Conservation (phyloP, 2,797 vertebrate species). For the Artibeus jamaicensis region DNA sequence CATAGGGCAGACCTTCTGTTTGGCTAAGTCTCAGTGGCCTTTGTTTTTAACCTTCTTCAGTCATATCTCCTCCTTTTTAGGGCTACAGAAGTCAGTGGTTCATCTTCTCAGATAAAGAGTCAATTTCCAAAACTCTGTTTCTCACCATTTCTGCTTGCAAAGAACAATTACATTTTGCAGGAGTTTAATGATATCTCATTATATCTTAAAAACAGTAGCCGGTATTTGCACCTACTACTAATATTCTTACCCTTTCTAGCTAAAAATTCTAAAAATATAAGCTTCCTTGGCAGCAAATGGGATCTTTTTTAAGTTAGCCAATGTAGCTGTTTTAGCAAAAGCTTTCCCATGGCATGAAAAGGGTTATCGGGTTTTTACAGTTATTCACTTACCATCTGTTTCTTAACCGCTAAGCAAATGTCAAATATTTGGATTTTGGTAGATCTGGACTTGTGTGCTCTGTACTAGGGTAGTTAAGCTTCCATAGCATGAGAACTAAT, state of each 20-base stretch:
- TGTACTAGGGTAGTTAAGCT: background rate
- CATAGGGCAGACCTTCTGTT: too few species aligned
- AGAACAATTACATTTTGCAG: background rate
- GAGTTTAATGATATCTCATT: background rate
- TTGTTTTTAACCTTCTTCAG: background rate
- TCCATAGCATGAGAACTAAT: background rate
- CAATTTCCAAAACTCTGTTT: background rate
- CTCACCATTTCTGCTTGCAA: background rate
- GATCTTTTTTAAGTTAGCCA: background rate
- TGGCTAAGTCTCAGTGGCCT: background rate
- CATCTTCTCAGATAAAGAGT: background rate
- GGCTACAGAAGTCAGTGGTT: background rate
- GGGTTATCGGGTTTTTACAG: background rate
- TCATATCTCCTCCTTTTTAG: background rate
- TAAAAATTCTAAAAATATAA: background rate
- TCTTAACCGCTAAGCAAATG: background rate
- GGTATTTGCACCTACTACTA: background rate
- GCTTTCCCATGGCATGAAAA: background rate
- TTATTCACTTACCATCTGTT: background rate
- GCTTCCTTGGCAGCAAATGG: background rate
- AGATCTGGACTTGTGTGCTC: background rate
- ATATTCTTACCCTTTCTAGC: background rate
- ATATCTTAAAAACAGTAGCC: background rate
- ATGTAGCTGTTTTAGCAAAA: background rate
- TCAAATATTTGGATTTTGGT: background rate